These are phyloP conservation scores for Cantharis rufa DNA, from an alignment of 2,888 invertebrate species.

Conservation along the genomic window DNA sequence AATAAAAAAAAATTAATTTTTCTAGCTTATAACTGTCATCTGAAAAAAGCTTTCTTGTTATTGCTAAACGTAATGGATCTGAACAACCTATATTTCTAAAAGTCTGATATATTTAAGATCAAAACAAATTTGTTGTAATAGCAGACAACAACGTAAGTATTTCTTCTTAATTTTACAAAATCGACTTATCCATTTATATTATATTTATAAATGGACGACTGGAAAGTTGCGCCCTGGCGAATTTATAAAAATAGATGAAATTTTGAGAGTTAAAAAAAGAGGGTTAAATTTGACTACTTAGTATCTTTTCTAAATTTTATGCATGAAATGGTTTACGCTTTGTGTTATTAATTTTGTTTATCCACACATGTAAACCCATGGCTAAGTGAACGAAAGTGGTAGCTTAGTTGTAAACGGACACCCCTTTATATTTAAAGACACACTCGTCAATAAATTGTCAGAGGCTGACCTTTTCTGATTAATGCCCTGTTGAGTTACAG, in stretches of 20 bases:
- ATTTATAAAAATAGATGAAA: not conserved
- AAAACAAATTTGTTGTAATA: not conserved
- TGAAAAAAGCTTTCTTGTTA: constrained; percentile 1
- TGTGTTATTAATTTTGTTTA: constrained; percentile 27
- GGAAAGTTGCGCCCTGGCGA: not conserved
- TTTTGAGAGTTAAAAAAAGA: constrained; percentile 8
- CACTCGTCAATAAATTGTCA: constrained; percentile 37
- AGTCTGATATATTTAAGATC: constrained; percentile 2
- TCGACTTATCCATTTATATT: not conserved
- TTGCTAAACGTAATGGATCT: not conserved
- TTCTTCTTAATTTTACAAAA: not conserved
- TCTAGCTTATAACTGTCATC: not conserved
- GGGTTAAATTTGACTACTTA: constrained; percentile 16
- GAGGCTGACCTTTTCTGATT: constrained; percentile 47
- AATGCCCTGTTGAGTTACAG: constrained; percentile 49
- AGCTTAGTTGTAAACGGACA: constrained; percentile 28
- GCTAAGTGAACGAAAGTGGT: constrained; percentile 27
- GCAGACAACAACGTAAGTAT: not conserved
- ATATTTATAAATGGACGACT: not conserved
- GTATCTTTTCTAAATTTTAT: constrained; percentile 16
- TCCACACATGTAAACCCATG: constrained; percentile 22
- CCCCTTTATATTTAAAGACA: constrained; percentile 32
- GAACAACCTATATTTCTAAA: not conserved
- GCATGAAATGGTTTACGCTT: constrained; percentile 13
- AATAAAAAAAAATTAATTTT: not conserved